These are phyloP conservation scores for Macroramphosus scolopax DNA, from an alignment of 2,797 vertebrate genomes.

Conservation along the genomic window DNA sequence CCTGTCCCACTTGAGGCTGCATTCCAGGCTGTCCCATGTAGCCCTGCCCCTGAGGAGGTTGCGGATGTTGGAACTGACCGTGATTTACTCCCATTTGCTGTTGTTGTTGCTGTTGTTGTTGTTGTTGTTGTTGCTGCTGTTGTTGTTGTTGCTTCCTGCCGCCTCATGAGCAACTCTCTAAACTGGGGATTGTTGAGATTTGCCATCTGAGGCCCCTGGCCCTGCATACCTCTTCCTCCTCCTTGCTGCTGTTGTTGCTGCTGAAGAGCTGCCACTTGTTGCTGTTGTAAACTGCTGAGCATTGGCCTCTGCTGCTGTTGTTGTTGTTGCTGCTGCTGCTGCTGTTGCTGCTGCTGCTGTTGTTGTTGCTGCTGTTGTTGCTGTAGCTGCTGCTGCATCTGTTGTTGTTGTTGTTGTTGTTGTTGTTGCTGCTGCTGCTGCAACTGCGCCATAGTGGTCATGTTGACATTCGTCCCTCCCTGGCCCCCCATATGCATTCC, in stretches of 20 bases:
- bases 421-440: conserved; percentile 52
- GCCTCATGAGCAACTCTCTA: conserved; percentile 87
- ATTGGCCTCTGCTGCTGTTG: conserved; percentile 42
- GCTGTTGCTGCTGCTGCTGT: conserved; percentile 57
- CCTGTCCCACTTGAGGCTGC: conserved; percentile 57
- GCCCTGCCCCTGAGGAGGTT: conserved; percentile 77
- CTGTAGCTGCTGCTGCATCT: conserved; percentile 65
- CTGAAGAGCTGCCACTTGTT: conserved; percentile 53
- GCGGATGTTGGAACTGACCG: conserved; percentile 87
- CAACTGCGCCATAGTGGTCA: conserved; percentile 71
- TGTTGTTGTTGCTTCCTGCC: conserved; percentile 80
- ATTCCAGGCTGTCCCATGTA: conserved; percentile 87
- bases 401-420: conserved; percentile 40
- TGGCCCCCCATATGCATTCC: conserved; percentile 88
- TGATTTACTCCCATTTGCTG: conserved; percentile 88
- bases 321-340: conserved; percentile 56
- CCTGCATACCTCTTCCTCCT: conserved; percentile 75
- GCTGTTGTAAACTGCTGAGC: conserved; percentile 44
- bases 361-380: conserved; percentile 27
- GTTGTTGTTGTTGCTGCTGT: conserved; percentile 78
- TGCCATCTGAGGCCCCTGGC: conserved; percentile 85
- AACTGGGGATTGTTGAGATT: conserved; percentile 88
- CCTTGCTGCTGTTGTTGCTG: conserved; percentile 67
- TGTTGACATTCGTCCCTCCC: conserved; percentile 71
- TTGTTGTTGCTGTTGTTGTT: conserved; percentile 79